phyloP scores from a whole-genome alignment of 37 sponge, comb jelly and placozoan genomes.

The Geodia barretti region DNA sequence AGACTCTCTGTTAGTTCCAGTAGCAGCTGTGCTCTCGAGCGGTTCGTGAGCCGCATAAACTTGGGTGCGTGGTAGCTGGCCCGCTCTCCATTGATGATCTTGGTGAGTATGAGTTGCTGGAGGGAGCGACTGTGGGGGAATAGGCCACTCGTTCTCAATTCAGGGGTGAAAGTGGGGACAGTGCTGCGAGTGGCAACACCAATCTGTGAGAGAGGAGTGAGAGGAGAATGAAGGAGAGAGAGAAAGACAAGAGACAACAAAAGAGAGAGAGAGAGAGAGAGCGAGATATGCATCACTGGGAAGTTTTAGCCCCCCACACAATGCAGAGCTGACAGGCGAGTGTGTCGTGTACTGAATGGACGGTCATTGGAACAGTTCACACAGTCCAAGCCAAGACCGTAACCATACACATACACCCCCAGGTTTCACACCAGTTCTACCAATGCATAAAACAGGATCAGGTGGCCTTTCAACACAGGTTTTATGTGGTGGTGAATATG shows the following conservation, averaged over 20 bases:
- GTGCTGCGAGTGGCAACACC: constrained; percentile 45
- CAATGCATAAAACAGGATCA: no score
- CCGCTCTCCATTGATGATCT: constrained; percentile 89
- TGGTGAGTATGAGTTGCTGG: constrained; percentile 77
- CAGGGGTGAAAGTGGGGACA: constrained; percentile 67
- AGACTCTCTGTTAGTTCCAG: constrained; percentile 30
- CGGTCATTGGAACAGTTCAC: background rate
- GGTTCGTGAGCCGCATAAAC: constrained; percentile 82
- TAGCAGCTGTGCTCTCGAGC: constrained; percentile 60
- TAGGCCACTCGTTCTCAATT: constrained; percentile 40
- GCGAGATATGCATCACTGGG: background rate
- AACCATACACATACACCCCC: background rate
- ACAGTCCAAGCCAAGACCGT: background rate
- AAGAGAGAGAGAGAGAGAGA: background rate
- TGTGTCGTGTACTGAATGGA: background rate
- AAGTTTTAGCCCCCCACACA: background rate
- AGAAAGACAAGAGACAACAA: background rate
- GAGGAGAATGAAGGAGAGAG: background rate
- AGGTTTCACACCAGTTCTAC: background rate
- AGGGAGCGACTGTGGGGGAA: constrained; percentile 71
- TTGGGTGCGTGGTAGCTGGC: constrained; percentile 89
- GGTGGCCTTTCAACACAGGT: no score
- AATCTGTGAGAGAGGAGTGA: constrained; percentile 16
- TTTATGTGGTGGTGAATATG: no score
- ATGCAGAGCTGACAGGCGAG: background rate